Percentiles rank a stretch among this genome's conserved stretches.
These are phyloP conservation scores for Apis laboriosa DNA, from an alignment of 1,140 invertebrate genomes.

Conservation along the genomic window DNA sequence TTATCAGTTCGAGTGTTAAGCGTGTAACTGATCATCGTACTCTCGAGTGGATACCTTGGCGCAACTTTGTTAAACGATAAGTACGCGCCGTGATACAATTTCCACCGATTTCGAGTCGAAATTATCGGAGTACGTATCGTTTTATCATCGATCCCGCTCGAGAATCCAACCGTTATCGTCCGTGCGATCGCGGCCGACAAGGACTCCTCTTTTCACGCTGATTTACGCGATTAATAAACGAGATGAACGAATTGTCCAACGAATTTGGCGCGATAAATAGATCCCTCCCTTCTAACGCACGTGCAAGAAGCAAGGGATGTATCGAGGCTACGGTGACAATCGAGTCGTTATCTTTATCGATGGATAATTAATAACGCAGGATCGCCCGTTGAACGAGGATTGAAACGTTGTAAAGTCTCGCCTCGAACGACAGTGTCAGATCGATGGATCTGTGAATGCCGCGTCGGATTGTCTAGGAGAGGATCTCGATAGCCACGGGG, in stretches of 20 bases:
- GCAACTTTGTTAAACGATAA: neutral
- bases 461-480: slow-evolving; percentile 64
- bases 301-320: no score
- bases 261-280: slow-evolving; percentile 14
- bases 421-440: slow-evolving; percentile 61
- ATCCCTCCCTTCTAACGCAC: no score
- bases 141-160: no score
- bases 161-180: no score
- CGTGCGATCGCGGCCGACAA: neutral
- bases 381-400: slow-evolving; percentile 23
- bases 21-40: neutral
- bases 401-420: slow-evolving; percentile 60
- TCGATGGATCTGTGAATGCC: slow-evolving; percentile 68
- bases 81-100: neutral
- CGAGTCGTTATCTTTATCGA: slow-evolving; percentile 44
- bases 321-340: slow-evolving; percentile 8
- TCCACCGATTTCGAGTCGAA: neutral
- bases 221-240: slow-evolving; percentile 22
- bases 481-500: slow-evolving; percentile 57
- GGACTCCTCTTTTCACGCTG: neutral
- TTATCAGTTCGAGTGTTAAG: neutral
- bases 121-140: neutral
- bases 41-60: neutral
- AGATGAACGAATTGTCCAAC: neutral
- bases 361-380: slow-evolving; percentile 63